These are phyloP conservation scores for Sapajus apella DNA, from an alignment of 2,113 vertebrate species.

Conservation along the genomic window DNA sequence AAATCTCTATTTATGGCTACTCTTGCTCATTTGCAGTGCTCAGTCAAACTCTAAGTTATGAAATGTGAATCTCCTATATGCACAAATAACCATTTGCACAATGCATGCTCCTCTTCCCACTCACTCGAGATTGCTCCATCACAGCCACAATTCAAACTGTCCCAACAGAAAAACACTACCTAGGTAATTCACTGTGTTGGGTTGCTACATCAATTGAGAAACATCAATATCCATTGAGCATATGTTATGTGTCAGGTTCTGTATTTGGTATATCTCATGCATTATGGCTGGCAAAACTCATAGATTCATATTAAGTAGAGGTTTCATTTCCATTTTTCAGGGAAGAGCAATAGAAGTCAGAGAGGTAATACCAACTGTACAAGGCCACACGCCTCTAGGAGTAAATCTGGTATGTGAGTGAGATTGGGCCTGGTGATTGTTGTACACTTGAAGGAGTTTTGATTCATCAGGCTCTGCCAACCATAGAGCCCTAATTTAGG, in stretches of 20 bases:
- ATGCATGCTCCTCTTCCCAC: background rate
- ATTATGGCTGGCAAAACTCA: background rate
- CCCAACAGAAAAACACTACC: background rate
- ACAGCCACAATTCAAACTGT: background rate
- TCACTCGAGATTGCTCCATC: background rate
- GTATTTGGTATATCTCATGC: background rate
- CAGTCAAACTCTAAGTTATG: background rate
- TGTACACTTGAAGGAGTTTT: background rate
- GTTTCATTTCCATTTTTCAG: background rate
- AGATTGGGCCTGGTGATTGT: background rate
- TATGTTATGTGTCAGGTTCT: background rate
- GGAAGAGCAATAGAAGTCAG: background rate
- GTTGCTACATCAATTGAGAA: background rate
- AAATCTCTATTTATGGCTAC: conserved; percentile 51
- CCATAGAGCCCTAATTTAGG: background rate
- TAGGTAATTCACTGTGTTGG: background rate
- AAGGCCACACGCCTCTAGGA: background rate
- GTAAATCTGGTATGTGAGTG: background rate
- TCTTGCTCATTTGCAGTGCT: conserved; percentile 40
- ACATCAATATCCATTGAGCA: background rate
- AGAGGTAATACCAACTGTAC: background rate
- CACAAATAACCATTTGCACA: background rate
- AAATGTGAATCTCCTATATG: conserved; percentile 16
- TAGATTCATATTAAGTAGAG: background rate
- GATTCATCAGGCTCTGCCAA: background rate